Evolutionary conservation across 2,113 vertebrate species (phyloP).

Genomic region (Lynx canadensis): DNA sequence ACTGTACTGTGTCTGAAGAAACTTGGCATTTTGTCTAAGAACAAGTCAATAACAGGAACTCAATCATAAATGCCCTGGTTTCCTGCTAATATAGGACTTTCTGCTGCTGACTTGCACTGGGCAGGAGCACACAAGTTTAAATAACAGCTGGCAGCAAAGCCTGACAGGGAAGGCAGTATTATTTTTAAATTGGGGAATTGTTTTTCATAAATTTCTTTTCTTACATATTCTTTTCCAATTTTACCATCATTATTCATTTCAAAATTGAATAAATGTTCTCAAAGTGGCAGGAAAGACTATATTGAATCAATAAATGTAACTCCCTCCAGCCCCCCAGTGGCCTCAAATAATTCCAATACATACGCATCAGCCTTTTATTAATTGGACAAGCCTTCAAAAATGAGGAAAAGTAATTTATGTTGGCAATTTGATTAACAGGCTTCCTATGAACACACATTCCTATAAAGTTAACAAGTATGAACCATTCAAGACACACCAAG

Average conservation of each 20-base stretch:
- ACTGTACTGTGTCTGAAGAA: conserved; percentile 78
- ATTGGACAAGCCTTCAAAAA: conserved; percentile 71
- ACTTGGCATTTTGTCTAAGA: conserved; percentile 80
- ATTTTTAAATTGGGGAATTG: conserved; percentile 72
- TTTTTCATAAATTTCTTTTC: conserved; percentile 71
- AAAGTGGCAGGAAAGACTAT: conserved; percentile 63
- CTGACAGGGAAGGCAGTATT: conserved; percentile 54
- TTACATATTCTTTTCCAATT: conserved; percentile 73
- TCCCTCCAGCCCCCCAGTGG: neutral
- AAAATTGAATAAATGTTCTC: conserved; percentile 69
- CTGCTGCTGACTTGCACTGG: conserved; percentile 82
- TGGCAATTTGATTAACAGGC: conserved; percentile 73
- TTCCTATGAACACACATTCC: conserved; percentile 74
- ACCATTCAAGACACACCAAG: conserved; percentile 57
- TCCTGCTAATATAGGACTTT: conserved; percentile 86
- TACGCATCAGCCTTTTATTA: conserved; percentile 56
- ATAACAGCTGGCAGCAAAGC: conserved; percentile 80
- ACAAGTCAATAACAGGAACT: conserved; percentile 97
- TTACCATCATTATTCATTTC: conserved; percentile 77
- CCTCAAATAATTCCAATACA: conserved; percentile 26
- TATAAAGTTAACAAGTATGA: conserved; percentile 70
- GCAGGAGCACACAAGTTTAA: conserved; percentile 76
- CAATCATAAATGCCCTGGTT: conserved; percentile 93
- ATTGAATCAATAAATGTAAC: conserved; percentile 53
- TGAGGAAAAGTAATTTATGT: conserved; percentile 69